A percentile compares a stretch with the other conserved stretches of the same genome.
Evolutionary conservation across 2,113 vertebrate species (phyloP).

Genomic region (Zosterops pallidus): DNA sequence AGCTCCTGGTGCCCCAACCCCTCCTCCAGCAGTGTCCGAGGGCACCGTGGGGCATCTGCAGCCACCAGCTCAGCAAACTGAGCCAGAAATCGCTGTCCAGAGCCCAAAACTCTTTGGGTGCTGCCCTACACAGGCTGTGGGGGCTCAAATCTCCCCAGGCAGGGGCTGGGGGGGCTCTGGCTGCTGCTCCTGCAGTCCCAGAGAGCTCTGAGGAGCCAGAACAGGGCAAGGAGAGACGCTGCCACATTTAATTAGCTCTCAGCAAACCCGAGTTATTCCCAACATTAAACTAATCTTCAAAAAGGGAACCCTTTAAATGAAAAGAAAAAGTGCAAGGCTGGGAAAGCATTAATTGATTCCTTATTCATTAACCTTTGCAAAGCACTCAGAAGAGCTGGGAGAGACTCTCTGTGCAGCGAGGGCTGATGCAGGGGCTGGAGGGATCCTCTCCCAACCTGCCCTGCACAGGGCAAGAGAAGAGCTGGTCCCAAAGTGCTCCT

Average conservation of each 20-base stretch:
- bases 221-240: not conserved
- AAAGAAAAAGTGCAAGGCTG: constrained; percentile 48
- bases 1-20: not conserved
- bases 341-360: constrained; percentile 70
- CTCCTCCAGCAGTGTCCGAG: not conserved
- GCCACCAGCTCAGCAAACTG: not conserved
- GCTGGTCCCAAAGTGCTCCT: not conserved
- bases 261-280: constrained; percentile 30
- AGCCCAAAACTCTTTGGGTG: not conserved
- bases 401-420: constrained; percentile 28
- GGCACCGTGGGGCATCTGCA: not conserved
- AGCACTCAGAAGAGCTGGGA: constrained; percentile 41
- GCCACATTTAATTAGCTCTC: constrained; percentile 30
- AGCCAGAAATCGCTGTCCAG: not conserved
- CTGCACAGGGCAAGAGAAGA: not conserved
- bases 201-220: not conserved
- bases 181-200: not conserved
- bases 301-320: constrained; percentile 49
- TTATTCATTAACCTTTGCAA: constrained; percentile 71
- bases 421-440: not conserved
- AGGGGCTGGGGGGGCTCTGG: not conserved
- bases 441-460: not conserved
- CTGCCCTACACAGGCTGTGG: not conserved
- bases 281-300: constrained; percentile 50
- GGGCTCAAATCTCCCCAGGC: not conserved